A percentile compares a stretch with the other conserved stretches of the same genome.
These are phyloP conservation scores for Ganaspis sp. DNA, from an alignment of 1,140 invertebrate species.

Conservation along the genomic window DNA sequence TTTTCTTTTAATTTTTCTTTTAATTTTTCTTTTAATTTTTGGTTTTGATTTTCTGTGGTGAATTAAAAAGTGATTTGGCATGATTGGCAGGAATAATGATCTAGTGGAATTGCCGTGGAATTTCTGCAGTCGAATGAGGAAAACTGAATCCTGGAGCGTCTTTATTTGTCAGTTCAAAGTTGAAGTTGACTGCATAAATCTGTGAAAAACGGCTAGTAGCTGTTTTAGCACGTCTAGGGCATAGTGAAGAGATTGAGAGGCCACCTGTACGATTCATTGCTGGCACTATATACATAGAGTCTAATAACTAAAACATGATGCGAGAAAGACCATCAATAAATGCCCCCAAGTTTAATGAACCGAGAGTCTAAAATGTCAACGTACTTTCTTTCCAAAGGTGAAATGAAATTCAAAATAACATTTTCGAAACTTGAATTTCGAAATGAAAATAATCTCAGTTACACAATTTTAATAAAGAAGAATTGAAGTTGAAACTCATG, in stretches of 20 bases:
- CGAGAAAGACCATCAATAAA: background rate
- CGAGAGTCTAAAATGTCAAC: background rate
- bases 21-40: no score
- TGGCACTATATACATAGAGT: background rate
- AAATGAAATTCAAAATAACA: no score
- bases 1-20: no score
- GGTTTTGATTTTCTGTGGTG: no score
- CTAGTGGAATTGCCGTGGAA: no score
- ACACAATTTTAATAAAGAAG: no score
- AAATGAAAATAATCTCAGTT: no score
- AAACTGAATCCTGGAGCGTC: no score
- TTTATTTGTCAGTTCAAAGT: no score
- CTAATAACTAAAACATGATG: background rate
- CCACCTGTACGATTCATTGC: background rate
- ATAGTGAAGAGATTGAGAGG: background rate
- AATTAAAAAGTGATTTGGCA: background rate
- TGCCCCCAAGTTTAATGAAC: background rate
- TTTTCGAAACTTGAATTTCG: no score
- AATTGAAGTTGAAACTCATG: no score
- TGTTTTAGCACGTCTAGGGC: background rate
- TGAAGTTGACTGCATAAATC: background rate
- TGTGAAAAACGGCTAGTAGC: background rate
- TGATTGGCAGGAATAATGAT: background rate
- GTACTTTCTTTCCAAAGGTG: background rate
- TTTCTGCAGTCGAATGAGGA: no score